Base-by-base conservation (phyloP, 2,888 invertebrate species). In the Acanthosepion pharaonis region DNA sequence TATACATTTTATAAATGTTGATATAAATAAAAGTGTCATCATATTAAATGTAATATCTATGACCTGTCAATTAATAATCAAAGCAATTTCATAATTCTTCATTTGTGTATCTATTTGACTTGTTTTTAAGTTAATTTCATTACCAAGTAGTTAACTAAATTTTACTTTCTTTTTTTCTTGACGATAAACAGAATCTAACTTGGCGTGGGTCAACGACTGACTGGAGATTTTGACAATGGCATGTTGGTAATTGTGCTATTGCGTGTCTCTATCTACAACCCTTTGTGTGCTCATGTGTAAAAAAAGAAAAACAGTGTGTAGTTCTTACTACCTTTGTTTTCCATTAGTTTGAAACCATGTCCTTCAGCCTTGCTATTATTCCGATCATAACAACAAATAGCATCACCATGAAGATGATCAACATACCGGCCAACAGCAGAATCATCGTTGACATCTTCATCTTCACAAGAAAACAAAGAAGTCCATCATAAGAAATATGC, bases 381-480 rank as follows among this genome's bases (percentile, higher is more conserved):
- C 78, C 78, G 8, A 78, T 28, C 78, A 78, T 78, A n/a, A 78
- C 78, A n/a, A 78, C 28, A 28, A 78, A 78, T 11, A 78, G 78
- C 78, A 78, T 78, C n/a, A 78, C 28, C 78, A 78, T 78, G n/a
- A 28, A 28, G 6, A 78, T 28, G n/a, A 78, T 78, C 78, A 78
- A 78, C n/a, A 78, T 78, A 11, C 78, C 28, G 78, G 78, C 78
- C 78, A 78, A 28, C 78, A 78, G 6, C 78, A 78, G 78, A 9
- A 78, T 78, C 78, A n/a, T 78, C 78, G 78, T 78, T 28, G 78
- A 78, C 78, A 78, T 78, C 78, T 78, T 78, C 78, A 78, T 78
- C 78, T 78, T 78, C 5, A 1, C 25, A 78, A 78, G 28, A 78
- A 78, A 78, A 78, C 28, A 78, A n/a, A 78, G 78, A 78, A n/a